Percentiles rank a stretch among this genome's conserved stretches.
Evolutionary conservation across 1,140 invertebrate genomes (phyloP).

Genomic region (Drosophila melanogaster): DNA sequence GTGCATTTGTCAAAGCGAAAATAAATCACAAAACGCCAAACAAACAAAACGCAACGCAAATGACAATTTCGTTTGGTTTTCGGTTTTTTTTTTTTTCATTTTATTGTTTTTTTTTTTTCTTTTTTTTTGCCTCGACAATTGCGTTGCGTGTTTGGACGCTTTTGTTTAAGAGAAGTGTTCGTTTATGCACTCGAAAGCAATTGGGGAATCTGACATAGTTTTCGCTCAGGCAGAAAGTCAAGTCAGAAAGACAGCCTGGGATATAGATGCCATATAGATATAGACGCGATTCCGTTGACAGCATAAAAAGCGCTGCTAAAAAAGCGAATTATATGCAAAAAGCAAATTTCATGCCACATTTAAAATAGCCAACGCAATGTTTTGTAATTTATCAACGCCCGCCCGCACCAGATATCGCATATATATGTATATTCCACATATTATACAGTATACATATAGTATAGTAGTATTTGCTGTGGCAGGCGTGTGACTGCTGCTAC

Average conservation of each 20-base stretch:
- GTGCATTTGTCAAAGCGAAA: constrained; percentile 80
- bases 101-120: constrained; percentile 16
- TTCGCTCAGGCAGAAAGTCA: constrained; percentile 30
- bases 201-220: constrained; percentile 79
- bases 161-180: constrained; percentile 44
- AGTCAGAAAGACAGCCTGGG: constrained; percentile 14
- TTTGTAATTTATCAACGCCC: constrained; percentile 80
- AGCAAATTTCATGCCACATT: constrained; percentile 81
- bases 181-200: constrained; percentile 67
- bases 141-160: constrained; percentile 25
- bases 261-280: constrained; percentile 58
- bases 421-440: constrained; percentile 2
- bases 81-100: constrained; percentile 1
- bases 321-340: constrained; percentile 61
- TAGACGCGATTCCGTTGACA: constrained; percentile 71
- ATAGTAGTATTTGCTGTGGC: constrained; percentile 33
- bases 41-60: constrained; percentile 56
- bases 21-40: constrained; percentile 79
- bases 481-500: constrained; percentile 56
- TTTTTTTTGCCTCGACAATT: constrained; percentile 39
- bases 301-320: constrained; percentile 39
- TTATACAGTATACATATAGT: neutral
- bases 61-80: constrained; percentile 57
- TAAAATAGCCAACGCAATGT: constrained; percentile 76
- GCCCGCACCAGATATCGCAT: constrained; percentile 34